A percentile compares a stretch with the other conserved stretches of the same genome.
Evolutionary conservation across 2,113 vertebrate species (phyloP).

Genomic region (Hippopotamus amphibius): DNA sequence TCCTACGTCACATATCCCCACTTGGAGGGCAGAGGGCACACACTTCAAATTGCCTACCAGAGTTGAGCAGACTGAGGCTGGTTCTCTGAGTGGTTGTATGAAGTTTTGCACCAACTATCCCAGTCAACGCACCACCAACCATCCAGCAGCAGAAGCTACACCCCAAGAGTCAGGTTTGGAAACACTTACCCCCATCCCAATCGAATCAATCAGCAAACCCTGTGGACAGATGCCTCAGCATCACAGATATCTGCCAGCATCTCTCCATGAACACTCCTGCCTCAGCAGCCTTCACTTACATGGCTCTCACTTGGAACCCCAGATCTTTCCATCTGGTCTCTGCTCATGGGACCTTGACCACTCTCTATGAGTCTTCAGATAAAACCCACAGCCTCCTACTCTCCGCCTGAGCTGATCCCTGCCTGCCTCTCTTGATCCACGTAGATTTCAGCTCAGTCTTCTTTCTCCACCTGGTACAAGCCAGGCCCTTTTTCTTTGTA

Average conservation of each 20-base stretch:
- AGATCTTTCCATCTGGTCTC: rapidly evolving
- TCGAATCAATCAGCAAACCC: background rate
- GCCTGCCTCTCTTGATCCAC: background rate
- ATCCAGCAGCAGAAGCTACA: background rate
- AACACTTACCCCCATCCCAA: too few relatives aligned
- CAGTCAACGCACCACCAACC: rapidly evolving
- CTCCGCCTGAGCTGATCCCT: rapidly evolving
- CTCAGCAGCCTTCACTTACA: background rate
- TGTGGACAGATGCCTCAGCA: rapidly evolving
- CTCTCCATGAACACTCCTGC: background rate
- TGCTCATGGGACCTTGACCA: too few relatives aligned
- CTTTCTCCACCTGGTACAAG: background rate
- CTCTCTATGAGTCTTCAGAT: background rate
- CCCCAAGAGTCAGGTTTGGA: background rate
- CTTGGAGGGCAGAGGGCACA: background rate
- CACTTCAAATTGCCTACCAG: background rate
- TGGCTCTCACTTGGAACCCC: background rate
- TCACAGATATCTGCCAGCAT: background rate
- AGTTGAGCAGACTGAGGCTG: background rate
- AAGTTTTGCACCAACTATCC: background rate
- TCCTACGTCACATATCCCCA: too few relatives aligned
- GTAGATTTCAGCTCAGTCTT: background rate
- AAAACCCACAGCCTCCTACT: background rate
- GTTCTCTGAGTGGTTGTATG: rapidly evolving
- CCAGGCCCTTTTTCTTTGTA: background rate